A percentile compares a stretch with the other conserved stretches of the same genome.
Evolutionary conservation across 2,113 vertebrate genomes (phyloP).

Genomic region (Plecotus auritus): DNA sequence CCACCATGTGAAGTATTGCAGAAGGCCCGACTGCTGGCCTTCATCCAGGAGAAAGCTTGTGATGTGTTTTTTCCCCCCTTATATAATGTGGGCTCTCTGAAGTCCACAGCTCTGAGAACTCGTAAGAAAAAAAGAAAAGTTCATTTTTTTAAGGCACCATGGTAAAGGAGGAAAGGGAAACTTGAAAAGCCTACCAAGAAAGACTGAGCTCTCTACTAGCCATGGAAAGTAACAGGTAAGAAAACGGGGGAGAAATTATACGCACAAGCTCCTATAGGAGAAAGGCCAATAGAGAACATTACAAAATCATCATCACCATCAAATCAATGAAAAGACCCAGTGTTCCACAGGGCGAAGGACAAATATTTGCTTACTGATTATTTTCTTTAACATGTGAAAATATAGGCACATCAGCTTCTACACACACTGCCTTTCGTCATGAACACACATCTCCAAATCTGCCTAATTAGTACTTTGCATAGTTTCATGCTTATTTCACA

Average conservation of each 20-base stretch:
- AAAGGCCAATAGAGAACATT: neutral
- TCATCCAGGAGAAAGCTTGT: slow-evolving; percentile 2
- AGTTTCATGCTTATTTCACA: neutral
- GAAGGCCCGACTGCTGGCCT: slow-evolving; percentile 16
- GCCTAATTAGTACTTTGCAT: neutral
- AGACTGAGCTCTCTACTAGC: neutral
- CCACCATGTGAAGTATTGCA: slow-evolving; percentile 28
- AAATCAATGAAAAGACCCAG: neutral
- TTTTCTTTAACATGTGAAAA: neutral
- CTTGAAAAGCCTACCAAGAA: neutral
- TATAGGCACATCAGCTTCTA: neutral
- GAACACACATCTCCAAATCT: neutral
- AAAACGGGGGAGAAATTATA: neutral
- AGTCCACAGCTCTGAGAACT: neutral
- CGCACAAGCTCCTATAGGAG: neutral
- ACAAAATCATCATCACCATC: neutral
- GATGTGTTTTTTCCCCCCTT: neutral
- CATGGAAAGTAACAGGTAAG: neutral
- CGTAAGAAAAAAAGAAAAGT: neutral
- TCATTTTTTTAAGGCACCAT: neutral
- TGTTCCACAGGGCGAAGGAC: neutral
- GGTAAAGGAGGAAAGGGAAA: neutral
- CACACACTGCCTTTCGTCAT: neutral
- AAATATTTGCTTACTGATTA: neutral
- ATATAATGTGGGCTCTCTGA: neutral